Conservation (phyloP, 2,888 invertebrate species). For the Ornithoptera alexandrae region DNA sequence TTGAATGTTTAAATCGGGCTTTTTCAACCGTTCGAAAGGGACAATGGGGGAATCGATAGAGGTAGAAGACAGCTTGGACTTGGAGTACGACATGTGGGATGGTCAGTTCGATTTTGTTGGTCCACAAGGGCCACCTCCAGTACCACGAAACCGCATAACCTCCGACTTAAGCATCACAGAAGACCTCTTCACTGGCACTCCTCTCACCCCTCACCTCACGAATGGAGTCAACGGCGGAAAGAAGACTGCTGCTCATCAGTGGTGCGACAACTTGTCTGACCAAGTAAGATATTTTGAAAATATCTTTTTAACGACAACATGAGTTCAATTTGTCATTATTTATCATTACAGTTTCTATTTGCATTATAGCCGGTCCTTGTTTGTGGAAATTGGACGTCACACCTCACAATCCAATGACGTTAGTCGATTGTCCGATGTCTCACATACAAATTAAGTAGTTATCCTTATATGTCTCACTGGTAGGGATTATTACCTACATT, state of each 20-base stretch:
- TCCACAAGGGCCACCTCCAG: slow-evolving; percentile 68
- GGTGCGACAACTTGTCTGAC: slow-evolving; percentile 81
- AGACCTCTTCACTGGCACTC: slow-evolving; percentile 72
- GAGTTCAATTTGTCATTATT: neutral
- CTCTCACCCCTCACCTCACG: slow-evolving; percentile 68
- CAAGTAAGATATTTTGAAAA: slow-evolving; percentile 71
- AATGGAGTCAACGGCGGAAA: slow-evolving; percentile 78
- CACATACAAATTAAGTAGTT: slow-evolving; percentile 10
- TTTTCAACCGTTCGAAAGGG: slow-evolving; percentile 68
- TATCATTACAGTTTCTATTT: slow-evolving; percentile 4
- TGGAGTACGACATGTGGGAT: slow-evolving; percentile 94
- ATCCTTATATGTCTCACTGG: slow-evolving; percentile 16
- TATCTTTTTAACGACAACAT: neutral
- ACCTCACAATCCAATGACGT: slow-evolving; percentile 21
- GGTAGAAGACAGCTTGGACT: slow-evolving; percentile 82
- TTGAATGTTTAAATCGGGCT: slow-evolving; percentile 74
- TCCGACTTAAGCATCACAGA: slow-evolving; percentile 69
- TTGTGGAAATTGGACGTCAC: slow-evolving; percentile 18
- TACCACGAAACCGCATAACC: slow-evolving; percentile 58
- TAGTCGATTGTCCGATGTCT: slow-evolving; percentile 14
- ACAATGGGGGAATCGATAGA: slow-evolving; percentile 72
- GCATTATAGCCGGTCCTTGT: neutral
- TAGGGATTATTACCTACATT: neutral
- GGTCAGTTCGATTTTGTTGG: slow-evolving; percentile 93
- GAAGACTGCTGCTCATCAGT: slow-evolving; percentile 78